Evolutionary conservation across 2,888 invertebrate species (phyloP).

Genomic region (Pseudoips prasinana): DNA sequence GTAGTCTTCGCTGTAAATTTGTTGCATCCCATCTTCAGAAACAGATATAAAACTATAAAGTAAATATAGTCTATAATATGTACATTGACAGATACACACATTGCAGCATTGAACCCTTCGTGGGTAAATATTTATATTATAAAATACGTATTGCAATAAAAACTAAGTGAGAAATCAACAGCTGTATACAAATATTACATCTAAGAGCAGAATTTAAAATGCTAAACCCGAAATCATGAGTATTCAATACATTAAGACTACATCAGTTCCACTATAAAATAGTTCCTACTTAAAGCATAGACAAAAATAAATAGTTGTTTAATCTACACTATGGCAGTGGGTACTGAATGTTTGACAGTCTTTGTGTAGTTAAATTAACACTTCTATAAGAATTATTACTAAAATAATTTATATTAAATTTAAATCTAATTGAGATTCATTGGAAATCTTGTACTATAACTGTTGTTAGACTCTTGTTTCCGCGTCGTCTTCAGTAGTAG

Average conservation of each 20-base stretch:
- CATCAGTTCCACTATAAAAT: constrained; percentile 27
- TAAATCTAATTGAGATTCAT: constrained; percentile 77
- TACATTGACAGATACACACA: too few relatives aligned
- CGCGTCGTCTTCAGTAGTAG: constrained; percentile 80
- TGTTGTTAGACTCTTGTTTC: constrained; percentile 72
- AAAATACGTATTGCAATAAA: too few relatives aligned
- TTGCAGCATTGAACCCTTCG: too few relatives aligned
- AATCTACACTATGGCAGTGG: constrained; percentile 74
- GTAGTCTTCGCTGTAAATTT: too few relatives aligned
- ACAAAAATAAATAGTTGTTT: constrained; percentile 40
- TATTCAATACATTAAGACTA: constrained; percentile 13
- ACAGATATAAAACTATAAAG: too few relatives aligned
- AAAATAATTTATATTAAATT: constrained; percentile 47
- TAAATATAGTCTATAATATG: too few relatives aligned
- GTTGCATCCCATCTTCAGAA: too few relatives aligned
- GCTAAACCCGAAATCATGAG: constrained; percentile 14
- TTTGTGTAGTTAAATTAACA: constrained; percentile 53
- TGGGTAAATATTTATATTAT: too few relatives aligned
- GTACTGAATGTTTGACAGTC: constrained; percentile 69
- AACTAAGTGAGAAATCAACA: too few relatives aligned
- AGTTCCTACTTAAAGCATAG: constrained; percentile 54
- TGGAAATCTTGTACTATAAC: constrained; percentile 75
- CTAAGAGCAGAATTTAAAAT: constrained; percentile 29
- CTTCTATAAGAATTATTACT: constrained; percentile 35
- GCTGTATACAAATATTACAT: constrained; percentile 12